phyloP scores from a whole-genome alignment of 2,797 vertebrate species.

The Acomys russatus region DNA sequence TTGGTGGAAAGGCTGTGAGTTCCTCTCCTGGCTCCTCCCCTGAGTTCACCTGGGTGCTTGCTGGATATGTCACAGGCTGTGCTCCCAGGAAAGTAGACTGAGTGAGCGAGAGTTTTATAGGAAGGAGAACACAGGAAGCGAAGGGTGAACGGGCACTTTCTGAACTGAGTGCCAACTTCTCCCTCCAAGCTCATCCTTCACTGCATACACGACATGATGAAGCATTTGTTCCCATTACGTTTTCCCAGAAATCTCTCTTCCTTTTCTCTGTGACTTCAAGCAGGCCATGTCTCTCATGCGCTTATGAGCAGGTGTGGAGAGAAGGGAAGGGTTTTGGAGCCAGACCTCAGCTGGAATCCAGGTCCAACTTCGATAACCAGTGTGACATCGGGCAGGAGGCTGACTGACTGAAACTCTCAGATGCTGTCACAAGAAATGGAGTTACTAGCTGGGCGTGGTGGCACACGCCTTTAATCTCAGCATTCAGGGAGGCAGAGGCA shows the following conservation, averaged over 20 bases:
- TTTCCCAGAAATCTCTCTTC: neutral
- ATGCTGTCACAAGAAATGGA: conserved; percentile 10
- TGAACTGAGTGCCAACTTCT: neutral
- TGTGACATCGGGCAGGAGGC: neutral
- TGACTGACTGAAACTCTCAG: neutral
- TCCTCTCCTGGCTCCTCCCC: neutral
- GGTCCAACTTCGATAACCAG: conserved; percentile 6
- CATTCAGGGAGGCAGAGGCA: no score
- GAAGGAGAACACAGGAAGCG: neutral
- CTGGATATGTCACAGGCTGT: neutral
- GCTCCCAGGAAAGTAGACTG: neutral
- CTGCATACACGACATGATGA: neutral
- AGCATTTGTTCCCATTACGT: neutral
- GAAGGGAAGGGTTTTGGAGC: neutral
- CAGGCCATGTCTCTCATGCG: neutral
- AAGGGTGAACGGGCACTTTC: no score
- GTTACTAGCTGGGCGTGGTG: neutral
- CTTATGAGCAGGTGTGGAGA: neutral
- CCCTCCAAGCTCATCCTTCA: neutral
- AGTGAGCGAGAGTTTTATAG: neutral
- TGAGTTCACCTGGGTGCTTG: neutral
- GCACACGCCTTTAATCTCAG: no score
- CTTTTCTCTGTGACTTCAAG: neutral
- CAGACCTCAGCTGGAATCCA: conserved; percentile 7
- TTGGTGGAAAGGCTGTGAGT: neutral